Base-by-base conservation (phyloP, 1,140 invertebrate species). In the Belonocnema kinseyi region DNA sequence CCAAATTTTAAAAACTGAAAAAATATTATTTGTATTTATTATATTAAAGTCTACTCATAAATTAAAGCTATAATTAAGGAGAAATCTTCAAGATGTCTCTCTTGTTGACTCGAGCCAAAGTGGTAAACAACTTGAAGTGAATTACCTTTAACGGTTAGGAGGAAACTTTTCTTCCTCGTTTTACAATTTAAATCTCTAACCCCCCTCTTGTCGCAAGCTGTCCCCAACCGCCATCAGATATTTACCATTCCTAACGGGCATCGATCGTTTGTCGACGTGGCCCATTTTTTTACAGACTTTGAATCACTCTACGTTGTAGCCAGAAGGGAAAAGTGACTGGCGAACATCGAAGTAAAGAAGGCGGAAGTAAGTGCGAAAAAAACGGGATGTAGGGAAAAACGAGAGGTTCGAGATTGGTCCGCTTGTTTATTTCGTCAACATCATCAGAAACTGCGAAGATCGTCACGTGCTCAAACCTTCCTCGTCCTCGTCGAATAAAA, bases 281-380 rank as follows among this genome's bases (percentile, higher is more conserved):
- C 61, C 61, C 61, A 66, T 66, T 66, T 66, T 66, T 66, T 66
- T 16, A 66, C 61, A 33, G 26, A 40, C 61, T 66, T 66, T 66
- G 33, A 66, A 66, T 66, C 58, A 33, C 26, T 26, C 33, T 46
- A 4, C 40, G 14, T 40, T 58, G 6, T 46, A 2, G 14, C 33
- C 61, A 66, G 26, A 66, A 66, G 61, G 58, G 16, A 16, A 66
- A 66, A 66, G 40, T 66, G 3, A 40, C 61, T 33, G 40, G 13
- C 21, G 26, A 40, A 66, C 14, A 66, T 6, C 33, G 40, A 66
- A 40, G n/a, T 66, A 66, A 40, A 19, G 4, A n/a, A 66, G 21
- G 33, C 26, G 40, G 8, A 21, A 12, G 13, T 7, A 66, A 66
- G 16, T 6, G 33, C 33, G 16, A n/a, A 40, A 40, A 66, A n/a